Evolutionary conservation across 2,797 vertebrate species (phyloP).

Genomic region (Euthynnus affinis): DNA sequence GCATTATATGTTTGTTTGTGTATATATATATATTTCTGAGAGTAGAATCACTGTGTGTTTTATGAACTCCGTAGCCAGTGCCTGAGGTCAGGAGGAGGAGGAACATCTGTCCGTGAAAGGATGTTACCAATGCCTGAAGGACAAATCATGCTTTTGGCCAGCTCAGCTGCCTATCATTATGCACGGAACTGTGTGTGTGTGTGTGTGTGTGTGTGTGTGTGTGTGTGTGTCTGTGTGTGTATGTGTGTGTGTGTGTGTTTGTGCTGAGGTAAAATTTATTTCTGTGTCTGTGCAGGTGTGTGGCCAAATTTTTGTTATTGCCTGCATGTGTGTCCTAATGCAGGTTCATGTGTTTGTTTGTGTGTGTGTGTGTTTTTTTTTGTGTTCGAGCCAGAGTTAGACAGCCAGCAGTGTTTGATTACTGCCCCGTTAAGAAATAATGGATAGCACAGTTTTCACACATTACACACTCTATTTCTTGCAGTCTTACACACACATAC

Average conservation of each 20-base stretch:
- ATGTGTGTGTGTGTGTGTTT: slow-evolving; percentile 5
- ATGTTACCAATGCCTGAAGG: slow-evolving; percentile 64
- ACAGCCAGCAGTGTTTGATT: slow-evolving; percentile 70
- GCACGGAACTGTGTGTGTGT: background rate
- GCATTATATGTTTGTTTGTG: background rate
- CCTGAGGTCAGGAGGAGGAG: slow-evolving; percentile 56
- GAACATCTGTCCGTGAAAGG: slow-evolving; percentile 68
- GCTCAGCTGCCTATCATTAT: slow-evolving; percentile 15
- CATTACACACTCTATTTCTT: slow-evolving; percentile 36
- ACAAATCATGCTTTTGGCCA: slow-evolving; percentile 59
- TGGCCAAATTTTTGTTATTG: slow-evolving; percentile 20
- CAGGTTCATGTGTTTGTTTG: slow-evolving; percentile 26
- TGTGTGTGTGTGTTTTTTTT: slow-evolving; percentile 17
- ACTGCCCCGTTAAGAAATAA: slow-evolving; percentile 70
- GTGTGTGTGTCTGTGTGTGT: too few relatives aligned
- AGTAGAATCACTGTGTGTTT: slow-evolving; percentile 18
- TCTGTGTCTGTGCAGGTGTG: slow-evolving; percentile 41
- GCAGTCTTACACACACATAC: slow-evolving; percentile 1
- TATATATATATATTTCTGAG: slow-evolving; percentile 10
- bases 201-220: slow-evolving; percentile 29
- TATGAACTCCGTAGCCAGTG: slow-evolving; percentile 20
- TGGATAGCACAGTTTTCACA: slow-evolving; percentile 70
- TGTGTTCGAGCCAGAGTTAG: slow-evolving; percentile 39
- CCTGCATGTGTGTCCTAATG: slow-evolving; percentile 19
- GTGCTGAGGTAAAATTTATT: slow-evolving; percentile 23